These are phyloP conservation scores for Athetis lepigone DNA, from an alignment of 2,888 invertebrate genomes.

Conservation along the genomic window DNA sequence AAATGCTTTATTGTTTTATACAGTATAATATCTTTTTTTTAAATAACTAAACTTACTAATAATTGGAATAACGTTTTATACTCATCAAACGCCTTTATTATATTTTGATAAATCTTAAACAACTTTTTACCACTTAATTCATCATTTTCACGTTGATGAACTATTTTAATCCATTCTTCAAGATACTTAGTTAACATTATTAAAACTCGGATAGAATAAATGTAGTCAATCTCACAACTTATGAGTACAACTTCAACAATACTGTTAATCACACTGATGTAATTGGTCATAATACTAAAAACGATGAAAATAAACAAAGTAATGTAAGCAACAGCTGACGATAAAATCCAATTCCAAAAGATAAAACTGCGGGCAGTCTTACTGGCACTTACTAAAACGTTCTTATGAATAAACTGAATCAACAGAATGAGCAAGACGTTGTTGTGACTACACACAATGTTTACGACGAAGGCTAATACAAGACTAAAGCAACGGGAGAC, in stretches of 20 bases:
- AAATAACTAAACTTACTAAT: conserved; percentile 47
- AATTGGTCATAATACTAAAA: neutral
- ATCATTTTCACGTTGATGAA: neutral
- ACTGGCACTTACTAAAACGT: neutral
- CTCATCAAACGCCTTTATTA: conserved; percentile 34
- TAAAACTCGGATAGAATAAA: conserved; percentile 23
- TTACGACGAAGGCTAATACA: conserved; percentile 4
- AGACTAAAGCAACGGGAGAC: neutral
- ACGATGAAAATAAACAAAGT: neutral
- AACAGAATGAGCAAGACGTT: conserved; percentile 6
- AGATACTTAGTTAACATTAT: conserved; percentile 23
- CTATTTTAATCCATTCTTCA: neutral
- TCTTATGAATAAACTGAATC: conserved; percentile 12
- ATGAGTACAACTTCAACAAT: neutral
- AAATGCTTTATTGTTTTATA: too few species aligned
- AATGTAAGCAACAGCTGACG: neutral
- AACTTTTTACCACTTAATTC: conserved; percentile 3
- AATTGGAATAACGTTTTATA: conserved; percentile 37
- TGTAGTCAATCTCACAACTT: conserved; percentile 22
- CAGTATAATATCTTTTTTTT: too few species aligned
- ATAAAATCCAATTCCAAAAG: conserved; percentile 10
- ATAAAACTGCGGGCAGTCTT: neutral
- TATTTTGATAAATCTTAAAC: conserved; percentile 18
- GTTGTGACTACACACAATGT: conserved; percentile 3
- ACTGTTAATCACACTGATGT: neutral